Evolutionary conservation across 1,140 invertebrate species (phyloP).

Genomic region (Zaprionus ghesquierei): DNA sequence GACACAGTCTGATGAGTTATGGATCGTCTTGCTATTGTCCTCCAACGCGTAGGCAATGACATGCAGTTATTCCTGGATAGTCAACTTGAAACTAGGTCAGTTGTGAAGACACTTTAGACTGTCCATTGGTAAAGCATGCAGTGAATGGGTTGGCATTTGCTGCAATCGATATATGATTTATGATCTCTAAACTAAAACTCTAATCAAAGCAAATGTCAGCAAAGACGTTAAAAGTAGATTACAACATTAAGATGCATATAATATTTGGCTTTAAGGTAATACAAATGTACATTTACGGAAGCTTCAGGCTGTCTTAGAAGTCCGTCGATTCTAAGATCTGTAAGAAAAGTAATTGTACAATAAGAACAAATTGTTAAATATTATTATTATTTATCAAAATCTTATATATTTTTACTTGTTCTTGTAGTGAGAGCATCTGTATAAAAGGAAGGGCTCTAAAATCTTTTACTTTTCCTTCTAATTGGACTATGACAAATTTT

Average conservation of each 20-base stretch:
- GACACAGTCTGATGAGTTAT: slow-evolving; percentile 31
- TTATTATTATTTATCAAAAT: too few relatives aligned
- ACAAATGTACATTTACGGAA: neutral
- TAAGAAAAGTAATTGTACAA: too few relatives aligned
- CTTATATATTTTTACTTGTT: too few relatives aligned
- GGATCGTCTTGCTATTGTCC: slow-evolving; percentile 25
- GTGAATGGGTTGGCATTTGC: neutral
- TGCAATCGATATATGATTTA: neutral
- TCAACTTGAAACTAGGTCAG: slow-evolving; percentile 30
- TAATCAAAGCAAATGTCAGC: slow-evolving; percentile 5
- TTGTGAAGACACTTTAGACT: slow-evolving; percentile 11
- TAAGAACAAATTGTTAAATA: too few relatives aligned
- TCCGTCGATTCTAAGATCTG: too few relatives aligned
- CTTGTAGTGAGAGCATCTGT: too few relatives aligned
- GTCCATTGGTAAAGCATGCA: neutral
- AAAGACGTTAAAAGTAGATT: neutral
- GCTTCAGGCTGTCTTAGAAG: too few relatives aligned
- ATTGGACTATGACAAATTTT: too few relatives aligned
- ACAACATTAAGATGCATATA: neutral
- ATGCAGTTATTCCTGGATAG: slow-evolving; percentile 20
- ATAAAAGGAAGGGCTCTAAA: too few relatives aligned
- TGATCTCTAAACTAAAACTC: slow-evolving; percentile 3
- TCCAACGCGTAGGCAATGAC: slow-evolving; percentile 27
- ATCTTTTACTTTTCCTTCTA: too few relatives aligned
- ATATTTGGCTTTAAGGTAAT: neutral